Conservation (phyloP, 2,797 vertebrate species). For the Taenioides sp. region DNA sequence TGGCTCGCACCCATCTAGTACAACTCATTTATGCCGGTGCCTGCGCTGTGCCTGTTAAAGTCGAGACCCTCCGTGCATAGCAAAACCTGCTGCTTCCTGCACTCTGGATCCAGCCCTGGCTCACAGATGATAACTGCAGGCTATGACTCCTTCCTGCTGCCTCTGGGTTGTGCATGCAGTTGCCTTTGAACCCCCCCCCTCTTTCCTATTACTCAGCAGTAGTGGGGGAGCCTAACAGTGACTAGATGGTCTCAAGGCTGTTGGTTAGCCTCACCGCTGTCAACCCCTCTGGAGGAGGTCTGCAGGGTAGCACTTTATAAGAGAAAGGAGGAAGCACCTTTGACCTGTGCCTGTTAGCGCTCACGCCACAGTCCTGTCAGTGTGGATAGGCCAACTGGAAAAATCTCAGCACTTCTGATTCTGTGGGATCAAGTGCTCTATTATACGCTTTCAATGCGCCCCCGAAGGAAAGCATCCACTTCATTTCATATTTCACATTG, state of each 20-base stretch:
- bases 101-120: conserved; percentile 25
- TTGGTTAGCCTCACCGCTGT: conserved; percentile 43
- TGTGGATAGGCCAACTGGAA: conserved; percentile 10
- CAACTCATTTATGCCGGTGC: conserved; percentile 50
- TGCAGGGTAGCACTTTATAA: conserved; percentile 32
- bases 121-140: conserved; percentile 46
- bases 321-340: conserved; percentile 43
- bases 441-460: conserved; percentile 53
- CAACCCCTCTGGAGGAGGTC: conserved; percentile 36
- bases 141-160: conserved; percentile 38
- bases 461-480: conserved; percentile 53
- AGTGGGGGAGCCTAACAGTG: conserved; percentile 30
- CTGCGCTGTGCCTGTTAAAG: conserved; percentile 51
- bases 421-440: conserved; percentile 50
- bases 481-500: conserved; percentile 59
- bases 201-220: conserved; percentile 35
- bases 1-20: conserved; percentile 49
- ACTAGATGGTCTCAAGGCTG: conserved; percentile 35
- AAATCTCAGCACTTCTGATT: conserved; percentile 27
- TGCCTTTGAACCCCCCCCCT: conserved; percentile 34
- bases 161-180: conserved; percentile 35
- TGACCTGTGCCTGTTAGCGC: conserved; percentile 31
- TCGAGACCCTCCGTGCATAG: conserved; percentile 32
- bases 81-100: conserved; percentile 34
- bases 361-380: conserved; percentile 3